Evolutionary conservation across 2,888 invertebrate species (phyloP), one percentile per base, ranked within the genome.

Genomic region (Blastobasis lacticolella): DNA sequence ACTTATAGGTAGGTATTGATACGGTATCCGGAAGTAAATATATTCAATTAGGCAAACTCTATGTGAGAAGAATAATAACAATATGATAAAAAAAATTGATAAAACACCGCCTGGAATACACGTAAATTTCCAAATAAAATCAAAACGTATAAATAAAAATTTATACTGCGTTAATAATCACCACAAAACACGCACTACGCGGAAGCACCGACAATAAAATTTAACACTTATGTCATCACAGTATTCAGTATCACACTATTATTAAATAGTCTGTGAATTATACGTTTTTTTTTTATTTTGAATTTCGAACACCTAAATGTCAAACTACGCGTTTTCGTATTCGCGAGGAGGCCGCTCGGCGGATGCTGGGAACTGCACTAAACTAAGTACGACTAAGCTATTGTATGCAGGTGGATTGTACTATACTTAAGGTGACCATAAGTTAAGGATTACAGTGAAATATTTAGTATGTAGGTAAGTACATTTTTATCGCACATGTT

Each of bases 331-430:
- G 53, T 53, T 52, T 60, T 63, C 60, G 61, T 64, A 62, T 64
- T 66, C 64, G 68, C 71, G 67, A 75, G 73, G 74, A 74, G 74
- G 76, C 78, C 78, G 76, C 76, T 75, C 82, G 84, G 78, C 78
- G 78, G 82, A 84, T 80, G 81, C 86, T 84, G 85, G 68, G 81
- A 78, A 75, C 77, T 71, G 73, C 81, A 82, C 77, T 78, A 79
- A 76, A 80, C 85, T 79, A 75, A 23, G 23, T 23, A 23, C 23
- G 23, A 3, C 78, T 73, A 77, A 78, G 69, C 89, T 80, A 83
- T 90, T 90, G 78, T 90, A 90, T 75, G 89, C 84, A 78, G 87
- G 87, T 81, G 81, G 73, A 85, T 83, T 82, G 81, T 85, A 70
- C 61, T 67, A 63, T 42, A 41, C 7, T 36, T 46, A 54, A 51